Conservation (phyloP, 2,113 vertebrate genomes). For the Hiodon tergisus region DNA sequence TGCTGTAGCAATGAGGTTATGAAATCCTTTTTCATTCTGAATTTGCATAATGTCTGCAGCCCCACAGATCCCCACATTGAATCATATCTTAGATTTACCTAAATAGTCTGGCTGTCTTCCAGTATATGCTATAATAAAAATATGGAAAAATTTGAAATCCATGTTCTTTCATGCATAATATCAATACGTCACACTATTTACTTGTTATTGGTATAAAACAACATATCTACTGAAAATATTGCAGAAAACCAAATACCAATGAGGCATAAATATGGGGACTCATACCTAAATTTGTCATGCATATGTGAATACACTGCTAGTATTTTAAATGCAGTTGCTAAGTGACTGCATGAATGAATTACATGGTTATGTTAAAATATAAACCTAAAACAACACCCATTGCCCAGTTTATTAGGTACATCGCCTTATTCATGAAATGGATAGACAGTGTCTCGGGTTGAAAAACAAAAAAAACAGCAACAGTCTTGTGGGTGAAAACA, state of each 20-base stretch:
- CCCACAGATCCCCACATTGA: slow-evolving; percentile 50
- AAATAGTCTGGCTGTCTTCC: slow-evolving; percentile 53
- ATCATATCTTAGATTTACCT: slow-evolving; percentile 61
- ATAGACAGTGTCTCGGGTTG: too few relatives aligned
- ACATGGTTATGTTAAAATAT: too few relatives aligned
- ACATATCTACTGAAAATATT: slow-evolving; percentile 30
- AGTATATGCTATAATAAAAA: slow-evolving; percentile 42
- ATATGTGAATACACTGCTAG: too few relatives aligned
- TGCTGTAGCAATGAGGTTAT: slow-evolving; percentile 59
- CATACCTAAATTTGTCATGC: too few relatives aligned
- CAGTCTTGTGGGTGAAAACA: too few relatives aligned
- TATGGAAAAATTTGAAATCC: slow-evolving; percentile 45
- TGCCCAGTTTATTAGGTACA: too few relatives aligned
- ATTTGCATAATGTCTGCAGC: slow-evolving; percentile 57
- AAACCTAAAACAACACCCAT: too few relatives aligned
- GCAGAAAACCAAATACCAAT: slow-evolving; percentile 27
- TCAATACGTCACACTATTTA: slow-evolving; percentile 41
- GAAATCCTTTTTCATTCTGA: slow-evolving; percentile 55
- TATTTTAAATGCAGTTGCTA: too few relatives aligned
- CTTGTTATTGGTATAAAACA: slow-evolving; percentile 27
- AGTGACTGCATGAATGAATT: too few relatives aligned
- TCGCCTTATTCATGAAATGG: too few relatives aligned
- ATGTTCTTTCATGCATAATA: slow-evolving; percentile 45
- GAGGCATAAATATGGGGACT: neutral
- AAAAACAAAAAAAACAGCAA: too few relatives aligned